phyloP scores from a whole-genome alignment of 2,113 vertebrate genomes.

The Heptranchias perlo region DNA sequence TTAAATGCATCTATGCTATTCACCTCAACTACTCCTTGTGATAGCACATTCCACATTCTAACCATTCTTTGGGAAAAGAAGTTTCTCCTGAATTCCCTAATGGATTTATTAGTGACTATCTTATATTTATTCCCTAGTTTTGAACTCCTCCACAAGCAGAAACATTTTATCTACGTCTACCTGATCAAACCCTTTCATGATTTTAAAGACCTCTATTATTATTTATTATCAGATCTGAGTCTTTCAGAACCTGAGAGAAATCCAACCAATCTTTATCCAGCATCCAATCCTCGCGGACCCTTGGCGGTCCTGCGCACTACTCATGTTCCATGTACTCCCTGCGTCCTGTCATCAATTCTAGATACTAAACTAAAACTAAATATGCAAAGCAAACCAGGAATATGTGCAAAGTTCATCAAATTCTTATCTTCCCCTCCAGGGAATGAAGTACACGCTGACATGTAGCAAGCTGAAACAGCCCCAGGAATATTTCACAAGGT shows the following conservation, averaged over 20 bases:
- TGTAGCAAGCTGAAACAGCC: neutral
- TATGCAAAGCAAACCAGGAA: neutral
- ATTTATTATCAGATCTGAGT: neutral
- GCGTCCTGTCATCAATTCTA: neutral
- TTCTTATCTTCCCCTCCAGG: neutral
- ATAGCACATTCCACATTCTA: neutral
- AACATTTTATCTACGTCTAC: neutral
- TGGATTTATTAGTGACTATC: neutral
- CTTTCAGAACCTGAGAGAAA: neutral
- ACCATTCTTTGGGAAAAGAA: neutral
- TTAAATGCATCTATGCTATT: neutral
- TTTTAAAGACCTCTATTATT: no score
- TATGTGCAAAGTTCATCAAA: neutral
- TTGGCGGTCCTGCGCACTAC: neutral
- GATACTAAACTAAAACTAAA: neutral
- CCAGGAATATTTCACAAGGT: neutral
- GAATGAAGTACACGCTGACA: neutral
- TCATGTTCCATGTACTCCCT: neutral
- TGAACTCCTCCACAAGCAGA: neutral
- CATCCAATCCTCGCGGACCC: neutral
- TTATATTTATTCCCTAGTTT: neutral
- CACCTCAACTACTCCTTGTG: neutral
- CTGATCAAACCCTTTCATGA: neutral
- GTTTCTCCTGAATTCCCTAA: neutral
- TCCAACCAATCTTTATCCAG: no score